A percentile compares a stretch with the other conserved stretches of the same genome.
Conservation (phyloP, 2,888 invertebrate species). For the Polydrusus tereticollis region DNA sequence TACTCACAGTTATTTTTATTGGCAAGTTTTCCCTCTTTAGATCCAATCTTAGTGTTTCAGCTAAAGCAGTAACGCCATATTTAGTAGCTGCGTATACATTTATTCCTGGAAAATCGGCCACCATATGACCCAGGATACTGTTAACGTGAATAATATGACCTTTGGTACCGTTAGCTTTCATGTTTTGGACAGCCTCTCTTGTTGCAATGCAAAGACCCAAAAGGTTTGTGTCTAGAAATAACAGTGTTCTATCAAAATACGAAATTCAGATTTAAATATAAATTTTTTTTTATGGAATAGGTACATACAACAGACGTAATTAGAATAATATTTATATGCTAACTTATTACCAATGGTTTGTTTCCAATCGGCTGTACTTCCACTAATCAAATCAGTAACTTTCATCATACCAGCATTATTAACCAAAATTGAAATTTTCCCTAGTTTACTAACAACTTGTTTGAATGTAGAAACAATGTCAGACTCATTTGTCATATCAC, state of each 20-base stretch:
- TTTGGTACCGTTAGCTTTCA: conserved; percentile 47
- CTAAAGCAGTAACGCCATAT: conserved; percentile 52
- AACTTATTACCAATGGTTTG: conserved; percentile 52
- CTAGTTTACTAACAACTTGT: conserved; percentile 60
- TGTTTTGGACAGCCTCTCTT: conserved; percentile 51
- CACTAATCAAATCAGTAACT: conserved; percentile 53
- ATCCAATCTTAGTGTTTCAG: conserved; percentile 52
- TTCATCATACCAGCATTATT: conserved; percentile 62
- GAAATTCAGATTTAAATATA: too few relatives aligned
- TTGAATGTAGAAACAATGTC: conserved; percentile 60
- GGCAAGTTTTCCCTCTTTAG: conserved; percentile 43
- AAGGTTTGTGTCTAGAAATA: conserved; percentile 52
- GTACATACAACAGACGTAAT: background rate
- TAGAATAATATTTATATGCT: background rate
- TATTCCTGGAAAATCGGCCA: conserved; percentile 37
- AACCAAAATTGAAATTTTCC: too few relatives aligned
- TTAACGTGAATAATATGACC: conserved; percentile 55
- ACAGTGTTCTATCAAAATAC: too few relatives aligned
- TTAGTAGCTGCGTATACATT: conserved; percentile 53
- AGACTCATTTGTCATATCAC: conserved; percentile 61
- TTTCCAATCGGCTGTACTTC: conserved; percentile 50
- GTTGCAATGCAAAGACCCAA: conserved; percentile 52
- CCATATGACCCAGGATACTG: conserved; percentile 51
- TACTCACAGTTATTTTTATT: conserved; percentile 53
- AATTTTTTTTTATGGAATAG: too few relatives aligned